phyloP scores from a whole-genome alignment of 2,113 vertebrate genomes.

The Elaphurus davidianus region DNA sequence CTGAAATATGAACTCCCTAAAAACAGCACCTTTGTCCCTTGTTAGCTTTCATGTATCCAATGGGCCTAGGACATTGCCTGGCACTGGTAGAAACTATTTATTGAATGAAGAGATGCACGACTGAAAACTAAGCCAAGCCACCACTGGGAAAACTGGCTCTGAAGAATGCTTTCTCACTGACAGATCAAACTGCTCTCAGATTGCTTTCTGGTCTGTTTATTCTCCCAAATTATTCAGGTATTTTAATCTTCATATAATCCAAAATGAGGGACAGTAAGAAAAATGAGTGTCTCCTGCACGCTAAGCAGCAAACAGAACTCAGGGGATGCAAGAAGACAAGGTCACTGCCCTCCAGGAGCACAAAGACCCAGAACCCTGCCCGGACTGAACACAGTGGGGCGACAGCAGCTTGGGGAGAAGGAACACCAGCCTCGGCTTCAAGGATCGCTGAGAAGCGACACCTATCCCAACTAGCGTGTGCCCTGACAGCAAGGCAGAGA shows the following conservation, averaged over 20 bases:
- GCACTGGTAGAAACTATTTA: neutral
- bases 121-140: neutral
- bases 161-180: neutral
- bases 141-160: neutral
- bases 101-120: neutral
- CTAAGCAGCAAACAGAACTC: neutral
- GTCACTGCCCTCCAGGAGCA: neutral
- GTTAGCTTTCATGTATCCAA: neutral
- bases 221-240: neutral
- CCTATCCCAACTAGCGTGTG: neutral
- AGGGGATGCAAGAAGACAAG: neutral
- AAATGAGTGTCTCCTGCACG: neutral
- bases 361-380: rapidly evolving
- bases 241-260: neutral
- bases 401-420: neutral
- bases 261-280: neutral
- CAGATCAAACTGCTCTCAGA: neutral
- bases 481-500: constrained; percentile 29
- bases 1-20: neutral
- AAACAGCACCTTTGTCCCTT: neutral
- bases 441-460: rapidly evolving
- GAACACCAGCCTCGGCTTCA: neutral
- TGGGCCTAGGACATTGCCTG: neutral
- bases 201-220: neutral
- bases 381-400: neutral